These are phyloP conservation scores for Pitangus sulphuratus DNA, from an alignment of 2,797 vertebrate genomes.

Conservation along the genomic window DNA sequence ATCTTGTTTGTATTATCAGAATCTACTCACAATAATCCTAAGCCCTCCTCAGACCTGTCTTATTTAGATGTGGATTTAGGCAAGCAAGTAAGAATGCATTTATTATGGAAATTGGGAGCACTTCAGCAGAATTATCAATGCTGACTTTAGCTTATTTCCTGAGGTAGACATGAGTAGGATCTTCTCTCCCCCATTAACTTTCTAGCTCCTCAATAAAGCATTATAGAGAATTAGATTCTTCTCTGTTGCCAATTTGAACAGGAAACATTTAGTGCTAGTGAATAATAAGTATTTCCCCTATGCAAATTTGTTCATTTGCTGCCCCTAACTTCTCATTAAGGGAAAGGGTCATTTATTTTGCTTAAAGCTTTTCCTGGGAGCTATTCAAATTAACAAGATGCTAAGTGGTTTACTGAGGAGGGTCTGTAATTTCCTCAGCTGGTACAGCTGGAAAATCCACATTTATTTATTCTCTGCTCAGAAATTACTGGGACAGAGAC, in stretches of 20 bases:
- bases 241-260: neutral
- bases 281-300: constrained; percentile 28
- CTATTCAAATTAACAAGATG: constrained; percentile 41
- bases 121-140: neutral
- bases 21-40: neutral
- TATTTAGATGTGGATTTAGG: neutral
- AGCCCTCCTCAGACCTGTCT: neutral
- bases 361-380: neutral
- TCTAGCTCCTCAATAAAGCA: neutral
- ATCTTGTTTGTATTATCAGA: neutral
- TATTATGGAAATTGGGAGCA: neutral
- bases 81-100: neutral
- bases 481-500: neutral
- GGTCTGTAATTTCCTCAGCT: constrained; percentile 45
- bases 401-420: constrained; percentile 24
- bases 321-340: neutral
- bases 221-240: neutral
- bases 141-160: neutral
- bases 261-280: constrained; percentile 12
- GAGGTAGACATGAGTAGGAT: neutral
- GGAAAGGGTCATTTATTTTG: constrained; percentile 36
- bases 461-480: neutral
- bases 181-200: constrained; percentile 4
- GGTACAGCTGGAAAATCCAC: constrained; percentile 52
- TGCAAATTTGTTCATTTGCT: constrained; percentile 39